Evolutionary conservation across 2,113 vertebrate species (phyloP), one percentile per base, ranked within the genome.

Genomic region (Larimichthys crocea): DNA sequence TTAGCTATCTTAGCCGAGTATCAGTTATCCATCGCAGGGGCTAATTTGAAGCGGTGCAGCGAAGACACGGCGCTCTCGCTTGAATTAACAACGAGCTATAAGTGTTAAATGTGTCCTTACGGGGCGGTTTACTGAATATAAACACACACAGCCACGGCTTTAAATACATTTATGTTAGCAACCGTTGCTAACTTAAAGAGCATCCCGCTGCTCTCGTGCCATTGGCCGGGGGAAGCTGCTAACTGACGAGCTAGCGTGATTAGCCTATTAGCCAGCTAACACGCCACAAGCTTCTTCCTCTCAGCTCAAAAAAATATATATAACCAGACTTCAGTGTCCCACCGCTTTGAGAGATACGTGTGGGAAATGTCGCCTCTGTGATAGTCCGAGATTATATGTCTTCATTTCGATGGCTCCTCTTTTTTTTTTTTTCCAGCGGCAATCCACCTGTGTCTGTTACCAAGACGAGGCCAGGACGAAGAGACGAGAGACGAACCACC

Each of bases 361-460:
- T 6, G 10, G n/a, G 20, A 19, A 55, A 0, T 1, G 35, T 69
- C 42, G 31, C 31, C 40, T 59, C 14, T 10, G 60, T n/a, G n/a
- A 26, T 15, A 26, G 48, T 78, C 72, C 74, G 15, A 15, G 15
- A 19, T 62, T 72, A 68, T 72, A 68, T n/a, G 62, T 81, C 57
- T 64, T 70, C 73, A 26, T 79, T 82, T 86, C 60, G 42, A 29
- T 55, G 60, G 17, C 60, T 26, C 26, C 26, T 3, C 2, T 26
- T 24, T 24, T 24, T 24, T 24, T 24, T 24, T 76, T 76, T 77
- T 85, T 79, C 44, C 84, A 79, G 83, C 70, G 16, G 74, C 63
- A 76, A 90, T 93, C 91, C 93, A 93, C 92, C 93, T 94, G 93
- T 94, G 85, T 92, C 89, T 42, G 84, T 52, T 52, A 60, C 31